Evolutionary conservation across 1,140 invertebrate genomes (phyloP), one percentile per base, ranked within the genome.

Genomic region (Drosophila grimshawi): DNA sequence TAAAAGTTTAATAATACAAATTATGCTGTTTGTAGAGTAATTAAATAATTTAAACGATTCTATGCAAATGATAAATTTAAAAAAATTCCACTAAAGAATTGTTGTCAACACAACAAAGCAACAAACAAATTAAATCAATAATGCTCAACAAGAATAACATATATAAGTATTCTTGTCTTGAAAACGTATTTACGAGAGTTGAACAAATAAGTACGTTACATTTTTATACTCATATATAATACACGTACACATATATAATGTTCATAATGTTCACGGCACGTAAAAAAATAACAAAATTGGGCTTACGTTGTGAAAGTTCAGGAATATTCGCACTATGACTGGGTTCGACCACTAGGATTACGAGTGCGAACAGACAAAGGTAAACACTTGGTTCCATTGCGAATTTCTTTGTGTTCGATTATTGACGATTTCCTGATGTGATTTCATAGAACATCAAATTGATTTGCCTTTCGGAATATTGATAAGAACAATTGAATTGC

Each of bases 401-500:
- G 45, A 45, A 59, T 56, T 75, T 78, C 65, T 78, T 78, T 78
- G 62, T 82, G 48, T 48, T 43, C 37, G 10, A 63, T 64, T 45
- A 46, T 55, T 51, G 52, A 39, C 8, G 32, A 53, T 35, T 80
- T 33, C 61, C 46, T 2, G 43, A 62, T 65, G 66, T 65, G 63
- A 80, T 72, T 80, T 72, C 68, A 49, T 66, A 70, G 46, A 66
- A 37, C 49, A 48, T 60, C 63, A 52, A 79, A 57, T 64, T 37
- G 48, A 56, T 53, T 32, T 32, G 39, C 37, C 45, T 64, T 68
- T 76, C n/a, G n/a, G 51, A 45, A 79, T 45, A 41, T 55, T 89
- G 83, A 86, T 86, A 86, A 86, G 76, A 73, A 1, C 19, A 74
- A 67, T 63, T 52, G 5, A 76, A 72, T 46, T 66, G 67, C 74